Conservation (phyloP, 1,140 invertebrate genomes). For the Drosophila simulans region DNA sequence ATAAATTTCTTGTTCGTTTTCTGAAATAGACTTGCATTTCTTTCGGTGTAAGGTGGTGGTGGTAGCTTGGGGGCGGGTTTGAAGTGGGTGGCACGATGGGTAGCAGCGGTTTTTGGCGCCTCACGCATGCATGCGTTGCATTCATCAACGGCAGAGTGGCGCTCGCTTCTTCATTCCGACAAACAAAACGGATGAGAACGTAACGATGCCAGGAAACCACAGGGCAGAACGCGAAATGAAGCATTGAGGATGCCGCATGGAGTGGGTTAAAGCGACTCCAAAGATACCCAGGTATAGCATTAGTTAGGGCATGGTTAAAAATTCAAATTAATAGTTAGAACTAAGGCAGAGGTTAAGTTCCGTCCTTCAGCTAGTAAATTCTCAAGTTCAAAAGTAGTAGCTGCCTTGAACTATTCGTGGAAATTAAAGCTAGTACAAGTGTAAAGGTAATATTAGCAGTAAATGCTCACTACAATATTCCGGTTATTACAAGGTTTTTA, state of each 20-base stretch:
- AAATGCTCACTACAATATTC: not conserved
- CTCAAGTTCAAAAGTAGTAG: too few relatives aligned
- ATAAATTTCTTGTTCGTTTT: too few relatives aligned
- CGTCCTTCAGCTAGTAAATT: too few relatives aligned
- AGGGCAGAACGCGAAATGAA: conserved; percentile 52
- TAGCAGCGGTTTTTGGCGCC: conserved; percentile 50
- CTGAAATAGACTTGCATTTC: not conserved
- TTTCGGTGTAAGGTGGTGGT: not conserved
- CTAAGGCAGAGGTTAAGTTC: not conserved
- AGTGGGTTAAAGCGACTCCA: not conserved
- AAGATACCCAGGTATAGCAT: not conserved
- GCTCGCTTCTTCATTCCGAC: conserved; percentile 34
- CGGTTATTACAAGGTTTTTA: conserved; percentile 1
- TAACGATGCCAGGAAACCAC: conserved; percentile 67
- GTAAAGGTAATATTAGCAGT: too few relatives aligned
- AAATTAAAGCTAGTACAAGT: too few relatives aligned
- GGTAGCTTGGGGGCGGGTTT: not conserved
- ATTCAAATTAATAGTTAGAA: too few relatives aligned
- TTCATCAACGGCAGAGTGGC: conserved; percentile 70
- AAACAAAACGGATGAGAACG: conserved; percentile 74
- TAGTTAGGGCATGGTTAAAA: too few relatives aligned
- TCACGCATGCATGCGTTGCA: conserved; percentile 81
- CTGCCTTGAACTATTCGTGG: too few relatives aligned
- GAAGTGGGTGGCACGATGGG: conserved; percentile 19
- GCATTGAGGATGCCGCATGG: conserved; percentile 14